These are phyloP conservation scores for Venturia canescens DNA, from an alignment of 1,140 invertebrate genomes.

Conservation along the genomic window DNA sequence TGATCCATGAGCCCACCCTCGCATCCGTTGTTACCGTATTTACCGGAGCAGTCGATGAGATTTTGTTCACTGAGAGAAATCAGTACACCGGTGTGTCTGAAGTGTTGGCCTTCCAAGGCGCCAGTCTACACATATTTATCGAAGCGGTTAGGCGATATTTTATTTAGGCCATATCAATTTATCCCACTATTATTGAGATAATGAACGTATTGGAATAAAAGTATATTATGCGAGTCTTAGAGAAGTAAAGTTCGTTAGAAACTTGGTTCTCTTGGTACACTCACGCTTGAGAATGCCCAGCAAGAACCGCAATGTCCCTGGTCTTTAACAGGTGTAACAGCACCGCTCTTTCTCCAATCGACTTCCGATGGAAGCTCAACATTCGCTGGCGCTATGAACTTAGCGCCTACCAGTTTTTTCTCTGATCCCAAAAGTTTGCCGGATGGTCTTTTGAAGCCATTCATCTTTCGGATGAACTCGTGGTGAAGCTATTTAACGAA, in stretches of 20 bases:
- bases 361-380: conserved; percentile 84
- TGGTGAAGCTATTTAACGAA: conserved; percentile 81
- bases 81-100: conserved; percentile 88
- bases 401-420: conserved; percentile 74
- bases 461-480: conserved; percentile 87
- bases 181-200: neutral
- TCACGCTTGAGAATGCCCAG: conserved; percentile 93
- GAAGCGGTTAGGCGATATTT: neutral
- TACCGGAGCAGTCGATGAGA: conserved; percentile 93
- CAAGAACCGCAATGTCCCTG: conserved; percentile 96
- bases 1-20: conserved; percentile 96
- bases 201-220: neutral
- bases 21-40: conserved; percentile 97
- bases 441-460: conserved; percentile 86
- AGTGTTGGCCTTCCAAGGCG: conserved; percentile 97
- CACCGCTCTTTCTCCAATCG: conserved; percentile 93
- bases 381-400: conserved; percentile 87
- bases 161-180: neutral
- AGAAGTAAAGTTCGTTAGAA: neutral
- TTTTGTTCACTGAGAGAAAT: conserved; percentile 98
- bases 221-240: neutral
- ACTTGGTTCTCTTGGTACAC: conserved; percentile 59
- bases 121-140: conserved; percentile 85
- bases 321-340: conserved; percentile 94
- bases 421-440: conserved; percentile 67